Evolutionary conservation across 2,113 vertebrate species (phyloP).

Genomic region (Urocynchramus pylzowi): DNA sequence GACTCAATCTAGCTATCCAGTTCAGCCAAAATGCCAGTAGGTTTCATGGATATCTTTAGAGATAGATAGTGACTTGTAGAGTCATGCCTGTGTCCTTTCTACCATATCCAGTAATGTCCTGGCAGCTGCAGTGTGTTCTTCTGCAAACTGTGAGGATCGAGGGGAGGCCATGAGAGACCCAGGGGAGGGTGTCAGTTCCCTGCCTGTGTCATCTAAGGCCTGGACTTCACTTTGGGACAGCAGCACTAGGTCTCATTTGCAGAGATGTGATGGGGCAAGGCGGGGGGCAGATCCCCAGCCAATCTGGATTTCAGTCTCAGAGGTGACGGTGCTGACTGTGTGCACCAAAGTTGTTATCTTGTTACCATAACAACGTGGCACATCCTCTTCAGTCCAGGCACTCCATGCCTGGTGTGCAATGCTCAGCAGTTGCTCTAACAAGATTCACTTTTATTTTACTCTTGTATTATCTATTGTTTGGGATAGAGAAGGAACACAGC

Average conservation of each 20-base stretch:
- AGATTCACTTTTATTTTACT: constrained; percentile 52
- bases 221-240: neutral
- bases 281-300: neutral
- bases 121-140: neutral
- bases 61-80: neutral
- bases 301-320: neutral
- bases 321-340: neutral
- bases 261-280: neutral
- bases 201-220: neutral
- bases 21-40: neutral
- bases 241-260: neutral
- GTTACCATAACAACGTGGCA: constrained; percentile 68
- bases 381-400: constrained; percentile 45
- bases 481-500: neutral
- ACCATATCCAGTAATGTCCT: neutral
- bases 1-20: neutral
- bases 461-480: constrained; percentile 44
- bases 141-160: fast-evolving
- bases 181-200: neutral
- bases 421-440: constrained; percentile 23
- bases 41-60: neutral
- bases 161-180: neutral
- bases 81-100: neutral
- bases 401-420: neutral
- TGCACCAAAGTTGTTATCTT: constrained; percentile 46